These are phyloP conservation scores for Drosophila biarmipes DNA, from an alignment of 1,140 invertebrate species.

Conservation along the genomic window DNA sequence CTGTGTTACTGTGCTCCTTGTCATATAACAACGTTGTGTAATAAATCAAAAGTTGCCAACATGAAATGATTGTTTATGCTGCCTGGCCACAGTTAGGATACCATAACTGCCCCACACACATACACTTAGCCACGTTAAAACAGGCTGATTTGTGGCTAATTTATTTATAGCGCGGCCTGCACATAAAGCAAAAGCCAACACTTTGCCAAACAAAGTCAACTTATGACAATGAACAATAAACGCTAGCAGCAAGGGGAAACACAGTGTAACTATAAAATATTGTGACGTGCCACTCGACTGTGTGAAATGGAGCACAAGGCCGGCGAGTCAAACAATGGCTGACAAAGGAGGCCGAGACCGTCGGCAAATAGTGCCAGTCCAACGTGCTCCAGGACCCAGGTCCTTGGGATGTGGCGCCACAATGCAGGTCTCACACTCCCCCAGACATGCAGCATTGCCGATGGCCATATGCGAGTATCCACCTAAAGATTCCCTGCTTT, in stretches of 20 bases:
- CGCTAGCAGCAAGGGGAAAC: constrained; percentile 16
- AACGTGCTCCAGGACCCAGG: constrained; percentile 1
- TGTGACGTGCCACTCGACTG: constrained; percentile 23
- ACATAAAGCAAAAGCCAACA: constrained; percentile 25
- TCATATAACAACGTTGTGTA: constrained; percentile 61
- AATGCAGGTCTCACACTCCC: constrained; percentile 13
- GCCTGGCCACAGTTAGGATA: constrained; percentile 34
- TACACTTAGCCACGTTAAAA: constrained; percentile 22
- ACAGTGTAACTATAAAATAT: constrained; percentile 44
- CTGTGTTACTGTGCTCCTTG: constrained; percentile 45
- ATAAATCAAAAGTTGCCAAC: constrained; percentile 69
- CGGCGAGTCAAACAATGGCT: constrained; percentile 61
- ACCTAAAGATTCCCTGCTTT: constrained; percentile 5
- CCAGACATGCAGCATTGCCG: constrained; percentile 4
- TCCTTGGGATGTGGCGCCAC: constrained; percentile 13
- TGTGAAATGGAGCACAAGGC: constrained; percentile 67
- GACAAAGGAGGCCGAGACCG: constrained; percentile 54
- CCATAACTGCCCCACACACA: neutral
- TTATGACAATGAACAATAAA: constrained; percentile 44
- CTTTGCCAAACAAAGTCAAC: constrained; percentile 28
- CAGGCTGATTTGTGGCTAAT: constrained; percentile 33
- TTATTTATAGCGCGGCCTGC: constrained; percentile 19
- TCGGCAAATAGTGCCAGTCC: constrained; percentile 33
- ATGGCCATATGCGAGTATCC: constrained; percentile 9
- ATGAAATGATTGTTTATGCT: constrained; percentile 56